phyloP scores from a whole-genome alignment of 2,797 vertebrate genomes.

The Luscinia luscinia region DNA sequence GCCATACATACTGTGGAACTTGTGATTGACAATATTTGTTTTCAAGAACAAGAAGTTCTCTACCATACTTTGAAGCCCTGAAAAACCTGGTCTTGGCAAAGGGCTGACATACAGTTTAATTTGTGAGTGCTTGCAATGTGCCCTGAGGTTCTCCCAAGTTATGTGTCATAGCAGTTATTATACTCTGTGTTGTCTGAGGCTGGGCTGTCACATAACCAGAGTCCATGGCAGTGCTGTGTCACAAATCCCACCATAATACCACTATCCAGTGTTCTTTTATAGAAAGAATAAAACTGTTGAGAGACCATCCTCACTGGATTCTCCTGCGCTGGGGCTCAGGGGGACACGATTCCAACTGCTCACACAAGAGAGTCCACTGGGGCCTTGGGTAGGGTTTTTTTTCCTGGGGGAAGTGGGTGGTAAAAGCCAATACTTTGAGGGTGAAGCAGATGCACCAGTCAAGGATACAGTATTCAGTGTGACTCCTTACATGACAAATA shows the following conservation, averaged over 20 bases:
- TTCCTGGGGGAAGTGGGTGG: conserved; percentile 63
- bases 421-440: not conserved
- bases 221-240: not conserved
- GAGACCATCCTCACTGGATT: conserved; percentile 81
- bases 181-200: not conserved
- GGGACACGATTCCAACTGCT: conserved; percentile 81
- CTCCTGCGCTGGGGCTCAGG: conserved; percentile 83
- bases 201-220: not conserved
- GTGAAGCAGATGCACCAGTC: not conserved
- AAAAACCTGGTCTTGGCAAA: not conserved
- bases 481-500: not conserved
- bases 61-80: not conserved
- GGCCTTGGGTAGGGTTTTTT: conserved; percentile 74
- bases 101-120: not conserved
- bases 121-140: not conserved
- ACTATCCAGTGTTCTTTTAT: not conserved
- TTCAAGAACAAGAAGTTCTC: not conserved
- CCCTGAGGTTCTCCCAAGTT: not conserved
- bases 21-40: not conserved
- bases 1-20: not conserved
- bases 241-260: not conserved
- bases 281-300: not conserved
- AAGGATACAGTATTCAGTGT: not conserved
- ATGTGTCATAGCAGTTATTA: not conserved
- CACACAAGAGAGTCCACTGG: conserved; percentile 85